These are phyloP conservation scores for Scomber colias DNA, from an alignment of 2,113 vertebrate species.

Conservation along the genomic window DNA sequence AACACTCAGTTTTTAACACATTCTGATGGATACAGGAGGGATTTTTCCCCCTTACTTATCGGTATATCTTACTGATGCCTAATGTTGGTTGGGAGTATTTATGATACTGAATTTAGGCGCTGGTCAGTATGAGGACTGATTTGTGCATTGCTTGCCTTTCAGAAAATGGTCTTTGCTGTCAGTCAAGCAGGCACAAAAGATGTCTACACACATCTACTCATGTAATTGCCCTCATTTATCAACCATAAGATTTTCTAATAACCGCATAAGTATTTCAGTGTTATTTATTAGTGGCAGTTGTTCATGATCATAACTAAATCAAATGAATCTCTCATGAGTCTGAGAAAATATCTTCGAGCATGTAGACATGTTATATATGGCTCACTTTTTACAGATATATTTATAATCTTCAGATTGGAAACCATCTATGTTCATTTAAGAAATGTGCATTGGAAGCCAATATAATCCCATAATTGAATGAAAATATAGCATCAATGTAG, in stretches of 20 bases:
- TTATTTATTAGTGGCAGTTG: neutral
- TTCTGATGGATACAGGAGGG: neutral
- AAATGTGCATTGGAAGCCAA: neutral
- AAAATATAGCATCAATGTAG: too few relatives aligned
- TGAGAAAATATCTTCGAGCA: slow-evolving; percentile 3
- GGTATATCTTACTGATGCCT: neutral
- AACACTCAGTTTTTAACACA: neutral
- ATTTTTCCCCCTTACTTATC: neutral
- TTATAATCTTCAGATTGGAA: neutral
- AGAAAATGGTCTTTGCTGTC: neutral
- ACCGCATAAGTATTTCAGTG: neutral
- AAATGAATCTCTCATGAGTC: neutral
- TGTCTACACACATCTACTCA: slow-evolving; percentile 1
- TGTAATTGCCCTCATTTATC: slow-evolving; percentile 7
- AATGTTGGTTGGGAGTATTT: too few relatives aligned
- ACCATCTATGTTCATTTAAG: neutral
- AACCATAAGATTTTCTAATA: neutral
- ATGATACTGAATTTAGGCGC: neutral
- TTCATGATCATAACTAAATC: slow-evolving; percentile 1
- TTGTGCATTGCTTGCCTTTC: neutral
- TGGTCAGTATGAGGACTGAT: neutral
- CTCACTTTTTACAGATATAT: too few relatives aligned
- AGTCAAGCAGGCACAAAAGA: slow-evolving; percentile 1
- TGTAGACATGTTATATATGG: neutral
- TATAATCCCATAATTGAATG: neutral